These are phyloP conservation scores for Labeo catla DNA, from an alignment of 2,113 vertebrate genomes.

Conservation along the genomic window DNA sequence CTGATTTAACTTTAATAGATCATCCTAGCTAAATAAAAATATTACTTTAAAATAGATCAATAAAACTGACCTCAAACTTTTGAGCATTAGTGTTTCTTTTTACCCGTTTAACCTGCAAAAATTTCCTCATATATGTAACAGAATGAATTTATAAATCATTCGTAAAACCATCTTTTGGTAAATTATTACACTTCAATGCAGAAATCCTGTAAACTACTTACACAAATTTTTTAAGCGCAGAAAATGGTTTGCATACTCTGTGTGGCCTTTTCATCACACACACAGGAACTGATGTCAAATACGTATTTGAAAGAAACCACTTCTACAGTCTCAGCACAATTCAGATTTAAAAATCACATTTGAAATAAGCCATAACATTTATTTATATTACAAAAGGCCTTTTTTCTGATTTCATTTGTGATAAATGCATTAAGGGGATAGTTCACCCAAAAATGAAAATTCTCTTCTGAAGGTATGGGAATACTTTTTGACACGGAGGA, in stretches of 20 bases:
- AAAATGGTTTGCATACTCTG: background rate
- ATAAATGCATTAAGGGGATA: background rate
- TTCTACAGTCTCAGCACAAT: background rate
- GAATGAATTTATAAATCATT: background rate
- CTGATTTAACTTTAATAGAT: background rate
- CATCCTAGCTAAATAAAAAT: background rate
- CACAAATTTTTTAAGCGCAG: background rate
- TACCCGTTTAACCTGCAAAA: too few species aligned
- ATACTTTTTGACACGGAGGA: too few species aligned
- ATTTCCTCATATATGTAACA: background rate
- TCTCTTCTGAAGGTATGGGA: too few species aligned
- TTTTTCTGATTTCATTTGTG: background rate
- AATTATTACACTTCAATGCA: background rate
- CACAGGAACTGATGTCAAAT: background rate
- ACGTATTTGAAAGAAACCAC: background rate
- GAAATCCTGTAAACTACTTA: background rate
- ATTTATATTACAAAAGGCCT: background rate
- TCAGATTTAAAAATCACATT: background rate
- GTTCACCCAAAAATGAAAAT: too few species aligned
- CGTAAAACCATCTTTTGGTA: background rate
- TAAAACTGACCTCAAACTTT: background rate
- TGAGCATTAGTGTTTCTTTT: too few species aligned
- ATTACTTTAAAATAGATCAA: background rate
- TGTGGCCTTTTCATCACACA: background rate
- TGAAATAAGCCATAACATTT: background rate